Conservation (phyloP, 2,113 vertebrate genomes). For the Malurus cyaneus region DNA sequence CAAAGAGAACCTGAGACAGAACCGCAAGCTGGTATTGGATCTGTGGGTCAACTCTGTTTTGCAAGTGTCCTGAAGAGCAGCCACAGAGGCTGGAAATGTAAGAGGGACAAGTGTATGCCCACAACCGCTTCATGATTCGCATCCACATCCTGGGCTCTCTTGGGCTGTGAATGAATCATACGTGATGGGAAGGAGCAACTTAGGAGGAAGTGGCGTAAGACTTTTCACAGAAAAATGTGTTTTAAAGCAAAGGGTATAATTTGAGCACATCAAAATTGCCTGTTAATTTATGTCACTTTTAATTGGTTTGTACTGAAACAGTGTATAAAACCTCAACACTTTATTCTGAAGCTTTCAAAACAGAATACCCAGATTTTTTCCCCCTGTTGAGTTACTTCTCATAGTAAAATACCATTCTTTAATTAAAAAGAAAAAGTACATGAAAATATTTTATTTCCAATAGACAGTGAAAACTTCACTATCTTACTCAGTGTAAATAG, state of each 20-base stretch:
- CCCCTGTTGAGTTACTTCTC: background rate
- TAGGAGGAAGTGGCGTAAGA: background rate
- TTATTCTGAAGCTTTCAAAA: background rate
- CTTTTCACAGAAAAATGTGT: background rate
- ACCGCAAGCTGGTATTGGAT: background rate
- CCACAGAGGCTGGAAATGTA: background rate
- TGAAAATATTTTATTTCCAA: background rate
- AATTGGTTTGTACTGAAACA: background rate
- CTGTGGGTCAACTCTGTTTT: background rate
- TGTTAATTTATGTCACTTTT: background rate
- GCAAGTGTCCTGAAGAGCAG: background rate
- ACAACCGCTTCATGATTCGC: rapidly evolving
- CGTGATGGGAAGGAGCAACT: background rate
- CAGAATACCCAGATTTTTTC: background rate
- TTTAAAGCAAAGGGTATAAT: background rate
- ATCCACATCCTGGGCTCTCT: background rate
- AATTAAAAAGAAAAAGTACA: background rate
- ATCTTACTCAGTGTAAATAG: background rate
- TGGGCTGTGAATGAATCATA: background rate
- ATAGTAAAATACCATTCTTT: background rate
- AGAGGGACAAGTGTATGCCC: background rate
- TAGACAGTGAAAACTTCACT: background rate
- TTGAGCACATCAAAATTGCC: background rate
- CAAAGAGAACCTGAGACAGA: background rate
- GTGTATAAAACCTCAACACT: background rate